A percentile compares a stretch with the other conserved stretches of the same genome.
These are phyloP conservation scores for Phyllotreta striolata DNA, from an alignment of 2,888 invertebrate genomes.

Conservation along the genomic window DNA sequence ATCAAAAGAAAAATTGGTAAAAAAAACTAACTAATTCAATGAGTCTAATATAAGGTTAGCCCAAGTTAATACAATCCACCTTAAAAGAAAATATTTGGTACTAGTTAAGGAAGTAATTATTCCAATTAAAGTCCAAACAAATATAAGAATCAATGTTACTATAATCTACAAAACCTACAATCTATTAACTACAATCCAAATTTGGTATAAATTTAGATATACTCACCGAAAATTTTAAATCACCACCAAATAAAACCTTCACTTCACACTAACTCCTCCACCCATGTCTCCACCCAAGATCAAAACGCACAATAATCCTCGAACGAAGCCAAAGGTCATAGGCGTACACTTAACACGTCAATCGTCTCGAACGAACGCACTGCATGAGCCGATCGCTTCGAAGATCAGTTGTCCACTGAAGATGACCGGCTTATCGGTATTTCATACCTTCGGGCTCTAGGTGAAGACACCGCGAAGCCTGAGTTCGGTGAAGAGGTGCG, in stretches of 20 bases:
- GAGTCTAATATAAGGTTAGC: too few relatives aligned
- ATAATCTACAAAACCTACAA: too few relatives aligned
- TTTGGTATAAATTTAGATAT: too few relatives aligned
- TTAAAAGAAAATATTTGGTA: too few relatives aligned
- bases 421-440: constrained; percentile 29
- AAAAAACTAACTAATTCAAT: too few relatives aligned
- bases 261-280: constrained; percentile 10
- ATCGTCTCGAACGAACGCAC: constrained; percentile 12
- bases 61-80: too few relatives aligned
- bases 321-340: constrained; percentile 20
- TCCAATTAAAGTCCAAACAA: too few relatives aligned
- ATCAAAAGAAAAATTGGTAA: too few relatives aligned
- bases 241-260: not conserved
- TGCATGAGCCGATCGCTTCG: not conserved
- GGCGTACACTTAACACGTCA: constrained; percentile 24
- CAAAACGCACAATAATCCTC: constrained; percentile 11
- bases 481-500: constrained; percentile 7
- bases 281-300: constrained; percentile 10
- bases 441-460: constrained; percentile 44
- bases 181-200: too few relatives aligned
- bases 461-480: constrained; percentile 37
- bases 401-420: constrained; percentile 19
- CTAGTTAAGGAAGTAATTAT: too few relatives aligned
- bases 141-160: too few relatives aligned
- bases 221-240: not conserved